Conservation (phyloP, 2,888 invertebrate species). For the Blomia tropicalis region DNA sequence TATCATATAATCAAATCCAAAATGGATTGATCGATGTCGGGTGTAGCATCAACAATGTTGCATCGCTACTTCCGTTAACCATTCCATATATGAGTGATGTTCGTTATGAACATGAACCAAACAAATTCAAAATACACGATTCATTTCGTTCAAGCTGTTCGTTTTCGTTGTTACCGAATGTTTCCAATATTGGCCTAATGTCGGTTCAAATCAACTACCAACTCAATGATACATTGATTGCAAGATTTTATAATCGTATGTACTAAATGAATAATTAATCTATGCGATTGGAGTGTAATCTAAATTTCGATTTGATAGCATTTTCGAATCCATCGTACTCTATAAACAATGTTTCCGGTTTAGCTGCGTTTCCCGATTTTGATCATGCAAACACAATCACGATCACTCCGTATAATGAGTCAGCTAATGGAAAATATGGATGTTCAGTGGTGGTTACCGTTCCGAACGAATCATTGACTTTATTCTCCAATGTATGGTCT, state of each 20-base stretch:
- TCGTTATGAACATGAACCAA: not conserved
- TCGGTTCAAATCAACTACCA: no score
- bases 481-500: not conserved
- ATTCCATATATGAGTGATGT: not conserved
- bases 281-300: no score
- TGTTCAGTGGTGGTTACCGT: not conserved
- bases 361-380: no score
- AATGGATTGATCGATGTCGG: not conserved
- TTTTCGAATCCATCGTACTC: no score
- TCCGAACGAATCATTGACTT: not conserved
- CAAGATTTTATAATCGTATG: no score
- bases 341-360: no score
- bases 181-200: not conserved
- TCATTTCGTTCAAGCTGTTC: not conserved
- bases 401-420: not conserved
- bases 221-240: no score
- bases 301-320: no score
- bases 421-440: not conserved
- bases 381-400: no score
- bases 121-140: not conserved
- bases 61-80: not conserved
- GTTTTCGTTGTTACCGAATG: not conserved
- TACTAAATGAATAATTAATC: no score
- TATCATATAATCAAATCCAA: not conserved
- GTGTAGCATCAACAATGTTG: not conserved